Percentiles rank a stretch among this genome's conserved stretches.
Evolutionary conservation across 2,888 invertebrate species (phyloP).

Genomic region (Eupithecia abbreviata): DNA sequence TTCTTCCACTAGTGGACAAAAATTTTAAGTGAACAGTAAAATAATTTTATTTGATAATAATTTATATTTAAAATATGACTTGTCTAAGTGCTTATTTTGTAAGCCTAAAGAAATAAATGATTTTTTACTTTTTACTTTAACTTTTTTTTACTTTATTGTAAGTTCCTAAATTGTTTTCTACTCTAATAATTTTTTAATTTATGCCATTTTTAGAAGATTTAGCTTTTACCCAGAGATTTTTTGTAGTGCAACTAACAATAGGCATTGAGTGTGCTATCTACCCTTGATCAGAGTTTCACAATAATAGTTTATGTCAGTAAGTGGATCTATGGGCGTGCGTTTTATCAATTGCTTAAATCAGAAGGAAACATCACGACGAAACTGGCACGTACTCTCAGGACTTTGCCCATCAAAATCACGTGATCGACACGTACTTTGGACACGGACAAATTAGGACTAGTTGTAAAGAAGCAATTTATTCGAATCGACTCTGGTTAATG

Average conservation of each 20-base stretch:
- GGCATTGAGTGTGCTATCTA: neutral
- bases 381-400: constrained; percentile 12
- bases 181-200: neutral
- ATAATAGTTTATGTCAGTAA: neutral
- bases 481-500: neutral
- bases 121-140: too few species aligned
- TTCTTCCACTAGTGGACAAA: too few species aligned
- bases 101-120: too few species aligned
- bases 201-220: neutral
- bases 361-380: constrained; percentile 15
- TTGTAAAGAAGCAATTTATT: neutral
- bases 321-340: neutral
- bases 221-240: neutral
- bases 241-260: neutral
- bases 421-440: neutral
- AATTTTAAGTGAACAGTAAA: too few species aligned
- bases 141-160: too few species aligned
- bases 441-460: neutral
- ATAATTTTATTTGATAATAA: too few species aligned
- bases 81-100: too few species aligned
- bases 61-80: too few species aligned
- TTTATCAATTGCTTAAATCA: constrained; percentile 14
- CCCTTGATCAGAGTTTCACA: neutral
- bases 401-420: neutral
- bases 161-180: too few species aligned